Percentiles rank a stretch among this genome's conserved stretches.
Evolutionary conservation across 2,113 vertebrate genomes (phyloP).

Genomic region (Pterocles gutturalis): DNA sequence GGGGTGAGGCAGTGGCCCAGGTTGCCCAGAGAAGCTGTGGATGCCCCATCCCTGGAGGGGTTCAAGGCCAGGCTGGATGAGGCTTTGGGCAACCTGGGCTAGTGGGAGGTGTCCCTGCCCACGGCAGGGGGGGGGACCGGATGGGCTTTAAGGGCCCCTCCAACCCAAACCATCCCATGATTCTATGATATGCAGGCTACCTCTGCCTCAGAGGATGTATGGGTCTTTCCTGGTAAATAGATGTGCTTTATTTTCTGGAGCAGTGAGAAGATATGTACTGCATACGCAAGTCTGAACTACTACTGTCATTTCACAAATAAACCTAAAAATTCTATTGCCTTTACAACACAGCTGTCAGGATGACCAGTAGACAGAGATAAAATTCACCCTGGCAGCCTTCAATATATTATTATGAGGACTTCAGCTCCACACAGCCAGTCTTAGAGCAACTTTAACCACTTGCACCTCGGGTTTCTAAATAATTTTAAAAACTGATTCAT

Average conservation of each 20-base stretch:
- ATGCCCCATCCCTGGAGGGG: no score
- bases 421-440: background rate
- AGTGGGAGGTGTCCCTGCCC: no score
- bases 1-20: no score
- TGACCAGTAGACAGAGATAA: background rate
- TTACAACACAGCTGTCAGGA: background rate
- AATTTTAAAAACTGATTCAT: background rate
- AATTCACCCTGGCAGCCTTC: background rate
- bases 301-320: background rate
- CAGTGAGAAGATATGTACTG: background rate
- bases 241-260: background rate
- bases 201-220: background rate
- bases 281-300: background rate
- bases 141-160: no score
- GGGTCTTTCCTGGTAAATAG: background rate
- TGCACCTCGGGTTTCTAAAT: background rate
- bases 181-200: background rate
- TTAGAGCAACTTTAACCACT: background rate
- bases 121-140: no score
- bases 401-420: background rate
- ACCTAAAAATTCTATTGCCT: background rate
- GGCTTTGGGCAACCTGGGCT: no score
- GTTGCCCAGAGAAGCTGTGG: no score
- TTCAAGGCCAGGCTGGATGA: no score
- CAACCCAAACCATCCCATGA: no score